Percentiles rank a stretch among this genome's conserved stretches.
Evolutionary conservation across 2,888 invertebrate species (phyloP).

Genomic region (Mimas tiliae): DNA sequence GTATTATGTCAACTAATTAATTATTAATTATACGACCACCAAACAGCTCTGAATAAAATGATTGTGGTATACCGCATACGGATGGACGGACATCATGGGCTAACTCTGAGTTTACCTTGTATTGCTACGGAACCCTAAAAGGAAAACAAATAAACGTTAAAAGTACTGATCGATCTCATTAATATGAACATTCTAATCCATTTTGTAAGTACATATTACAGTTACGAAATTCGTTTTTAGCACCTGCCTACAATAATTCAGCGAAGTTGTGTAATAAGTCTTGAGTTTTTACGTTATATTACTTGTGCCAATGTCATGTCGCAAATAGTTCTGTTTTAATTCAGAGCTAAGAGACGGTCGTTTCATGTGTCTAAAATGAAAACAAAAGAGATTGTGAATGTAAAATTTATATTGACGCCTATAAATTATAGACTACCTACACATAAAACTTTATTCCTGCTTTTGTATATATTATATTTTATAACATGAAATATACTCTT

Average conservation of each 20-base stretch:
- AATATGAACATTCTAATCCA: neutral
- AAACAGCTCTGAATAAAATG: too few species aligned
- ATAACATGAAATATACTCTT: neutral
- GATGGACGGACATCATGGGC: too few species aligned
- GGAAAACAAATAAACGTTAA: neutral
- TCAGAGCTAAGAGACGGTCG: slow-evolving; percentile 16
- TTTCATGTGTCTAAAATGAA: slow-evolving; percentile 17
- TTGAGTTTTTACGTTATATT: slow-evolving; percentile 22
- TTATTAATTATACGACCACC: too few species aligned
- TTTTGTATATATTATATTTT: neutral
- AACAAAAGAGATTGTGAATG: slow-evolving; percentile 25
- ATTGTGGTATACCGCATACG: too few species aligned
- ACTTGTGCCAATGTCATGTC: slow-evolving; percentile 28
- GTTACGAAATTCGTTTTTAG: neutral
- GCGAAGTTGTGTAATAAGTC: slow-evolving; percentile 27
- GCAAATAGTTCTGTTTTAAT: slow-evolving; percentile 27
- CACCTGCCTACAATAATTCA: slow-evolving; percentile 24
- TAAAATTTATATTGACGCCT: slow-evolving; percentile 21
- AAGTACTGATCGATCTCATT: neutral
- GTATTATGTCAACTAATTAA: too few species aligned
- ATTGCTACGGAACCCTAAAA: neutral
- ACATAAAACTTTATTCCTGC: neutral
- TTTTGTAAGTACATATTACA: slow-evolving; percentile 2
- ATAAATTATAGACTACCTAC: slow-evolving; percentile 18
- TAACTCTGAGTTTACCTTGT: too few species aligned